Conservation (phyloP, 2,888 invertebrate species). For the Elmis aenea region DNA sequence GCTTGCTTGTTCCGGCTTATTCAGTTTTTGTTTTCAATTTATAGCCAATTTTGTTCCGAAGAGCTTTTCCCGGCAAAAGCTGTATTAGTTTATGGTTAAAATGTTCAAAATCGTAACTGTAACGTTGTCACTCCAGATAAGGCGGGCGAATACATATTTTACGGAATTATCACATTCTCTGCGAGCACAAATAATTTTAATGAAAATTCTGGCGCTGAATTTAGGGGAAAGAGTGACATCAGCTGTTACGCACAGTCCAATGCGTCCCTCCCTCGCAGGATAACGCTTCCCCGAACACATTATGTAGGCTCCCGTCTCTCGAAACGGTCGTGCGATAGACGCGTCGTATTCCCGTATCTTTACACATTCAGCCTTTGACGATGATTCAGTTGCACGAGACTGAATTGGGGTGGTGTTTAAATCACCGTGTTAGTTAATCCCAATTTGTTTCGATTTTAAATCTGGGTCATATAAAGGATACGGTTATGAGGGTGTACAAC, state of each 20-base stretch:
- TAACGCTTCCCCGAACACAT: slow-evolving; percentile 42
- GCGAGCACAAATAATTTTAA: slow-evolving; percentile 46
- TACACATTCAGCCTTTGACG: slow-evolving; percentile 23
- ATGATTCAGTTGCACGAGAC: slow-evolving; percentile 34
- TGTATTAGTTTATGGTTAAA: too few relatives aligned
- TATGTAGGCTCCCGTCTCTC: slow-evolving; percentile 28
- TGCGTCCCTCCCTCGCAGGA: slow-evolving; percentile 44
- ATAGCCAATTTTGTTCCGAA: too few relatives aligned
- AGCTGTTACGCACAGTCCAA: slow-evolving; percentile 50
- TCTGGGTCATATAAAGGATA: slow-evolving; percentile 40
- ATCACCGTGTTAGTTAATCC: slow-evolving; percentile 46
- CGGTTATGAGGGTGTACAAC: too few relatives aligned
- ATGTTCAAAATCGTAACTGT: too few relatives aligned
- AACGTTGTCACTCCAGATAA: slow-evolving; percentile 22
- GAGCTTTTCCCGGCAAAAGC: too few relatives aligned
- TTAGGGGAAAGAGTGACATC: slow-evolving; percentile 48
- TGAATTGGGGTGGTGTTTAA: slow-evolving; percentile 41
- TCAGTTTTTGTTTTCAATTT: too few relatives aligned
- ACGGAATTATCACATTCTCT: slow-evolving; percentile 45
- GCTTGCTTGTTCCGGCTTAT: too few relatives aligned
- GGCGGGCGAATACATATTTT: slow-evolving; percentile 46
- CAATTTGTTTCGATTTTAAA: slow-evolving; percentile 47
- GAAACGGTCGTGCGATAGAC: slow-evolving; percentile 20
- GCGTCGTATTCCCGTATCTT: slow-evolving; percentile 18
- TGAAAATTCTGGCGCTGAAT: slow-evolving; percentile 43